A percentile compares a stretch with the other conserved stretches of the same genome.
Evolutionary conservation across 2,113 vertebrate genomes (phyloP).

Genomic region (Passer montanus): DNA sequence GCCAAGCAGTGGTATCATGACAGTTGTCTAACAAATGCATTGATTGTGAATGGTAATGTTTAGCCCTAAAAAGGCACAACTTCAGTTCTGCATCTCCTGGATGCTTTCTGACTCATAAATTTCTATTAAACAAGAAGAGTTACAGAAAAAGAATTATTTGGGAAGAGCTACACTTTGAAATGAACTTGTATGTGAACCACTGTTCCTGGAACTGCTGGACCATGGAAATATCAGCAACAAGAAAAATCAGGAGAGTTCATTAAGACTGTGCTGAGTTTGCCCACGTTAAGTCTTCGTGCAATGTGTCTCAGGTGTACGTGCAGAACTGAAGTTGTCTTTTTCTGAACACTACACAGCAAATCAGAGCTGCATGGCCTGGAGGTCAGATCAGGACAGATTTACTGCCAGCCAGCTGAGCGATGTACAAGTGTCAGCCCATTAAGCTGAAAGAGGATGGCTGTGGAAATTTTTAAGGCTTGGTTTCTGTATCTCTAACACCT

Average conservation of each 20-base stretch:
- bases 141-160: neutral
- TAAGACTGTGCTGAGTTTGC: accelerated
- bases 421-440: neutral
- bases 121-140: neutral
- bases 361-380: neutral
- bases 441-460: neutral
- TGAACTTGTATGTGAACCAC: neutral
- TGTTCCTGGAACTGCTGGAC: neutral
- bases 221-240: neutral
- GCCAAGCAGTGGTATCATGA: neutral
- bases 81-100: neutral
- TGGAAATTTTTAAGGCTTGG: neutral
- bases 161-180: neutral
- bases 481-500: neutral
- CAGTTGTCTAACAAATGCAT: neutral
- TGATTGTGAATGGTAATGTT: neutral
- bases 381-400: neutral
- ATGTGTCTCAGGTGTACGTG: accelerated
- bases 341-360: neutral
- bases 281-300: neutral
- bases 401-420: neutral
- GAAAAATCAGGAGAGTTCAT: neutral
- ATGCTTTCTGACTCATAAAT: neutral
- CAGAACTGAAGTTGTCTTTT: neutral
- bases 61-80: neutral